These are phyloP conservation scores for Geococcyx californianus DNA, from an alignment of 2,113 vertebrate genomes.

Conservation along the genomic window DNA sequence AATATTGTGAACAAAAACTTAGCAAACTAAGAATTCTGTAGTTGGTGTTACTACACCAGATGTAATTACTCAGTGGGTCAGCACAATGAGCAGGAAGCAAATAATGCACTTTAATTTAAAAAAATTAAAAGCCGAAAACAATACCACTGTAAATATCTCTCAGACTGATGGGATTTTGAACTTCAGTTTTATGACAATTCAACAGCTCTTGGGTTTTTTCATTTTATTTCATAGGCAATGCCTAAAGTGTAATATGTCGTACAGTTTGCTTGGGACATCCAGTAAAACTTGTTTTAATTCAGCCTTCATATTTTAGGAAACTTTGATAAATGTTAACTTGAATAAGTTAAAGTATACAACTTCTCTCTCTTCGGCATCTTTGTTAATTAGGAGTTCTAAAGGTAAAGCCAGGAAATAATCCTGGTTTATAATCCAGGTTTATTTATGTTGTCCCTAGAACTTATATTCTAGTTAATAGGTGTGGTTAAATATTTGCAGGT, in stretches of 20 bases:
- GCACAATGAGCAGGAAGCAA: slow-evolving; percentile 60
- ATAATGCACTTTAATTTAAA: not conserved
- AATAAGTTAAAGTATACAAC: not conserved
- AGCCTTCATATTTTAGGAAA: not conserved
- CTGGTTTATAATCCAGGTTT: not conserved
- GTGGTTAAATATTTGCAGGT: not conserved
- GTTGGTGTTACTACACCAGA: not conserved
- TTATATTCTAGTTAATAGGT: not conserved
- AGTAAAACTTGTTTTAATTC: not conserved
- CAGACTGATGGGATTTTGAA: not conserved
- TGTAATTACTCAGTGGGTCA: not conserved
- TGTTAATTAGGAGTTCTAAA: no score
- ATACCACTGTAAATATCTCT: slow-evolving; percentile 65
- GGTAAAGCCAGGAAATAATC: not conserved
- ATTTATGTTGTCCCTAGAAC: not conserved
- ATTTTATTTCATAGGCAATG: not conserved
- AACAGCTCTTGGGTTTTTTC: not conserved
- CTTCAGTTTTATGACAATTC: not conserved
- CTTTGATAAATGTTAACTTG: not conserved
- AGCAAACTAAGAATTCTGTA: not conserved
- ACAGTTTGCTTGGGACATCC: not conserved
- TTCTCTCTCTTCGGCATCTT: not conserved
- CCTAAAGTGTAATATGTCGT: not conserved
- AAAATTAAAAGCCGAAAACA: slow-evolving; percentile 63
- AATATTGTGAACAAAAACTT: slow-evolving; percentile 67